phyloP scores from a whole-genome alignment of 2,797 vertebrate genomes.

The Babyrousa celebensis region DNA sequence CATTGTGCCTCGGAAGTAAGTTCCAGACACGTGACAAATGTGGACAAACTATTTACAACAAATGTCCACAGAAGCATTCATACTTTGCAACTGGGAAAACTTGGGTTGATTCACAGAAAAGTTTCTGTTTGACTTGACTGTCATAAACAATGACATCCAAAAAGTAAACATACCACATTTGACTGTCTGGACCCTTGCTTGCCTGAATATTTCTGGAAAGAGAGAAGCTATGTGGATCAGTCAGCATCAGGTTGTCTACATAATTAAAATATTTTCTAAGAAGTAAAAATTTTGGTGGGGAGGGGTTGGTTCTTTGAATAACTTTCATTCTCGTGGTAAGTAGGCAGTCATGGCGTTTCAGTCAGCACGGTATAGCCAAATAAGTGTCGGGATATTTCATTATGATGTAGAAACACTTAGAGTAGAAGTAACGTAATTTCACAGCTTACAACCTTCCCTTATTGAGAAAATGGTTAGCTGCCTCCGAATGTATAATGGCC shows the following conservation, averaged over 20 bases:
- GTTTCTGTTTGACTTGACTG: conserved; percentile 85
- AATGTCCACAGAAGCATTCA: conserved; percentile 62
- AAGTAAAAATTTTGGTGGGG: neutral
- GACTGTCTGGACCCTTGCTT: conserved; percentile 80
- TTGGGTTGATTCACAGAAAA: conserved; percentile 67
- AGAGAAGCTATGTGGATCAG: conserved; percentile 83
- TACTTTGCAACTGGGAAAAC: conserved; percentile 71
- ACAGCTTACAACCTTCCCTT: fast-evolving
- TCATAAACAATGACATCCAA: conserved; percentile 83
- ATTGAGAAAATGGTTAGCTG: neutral
- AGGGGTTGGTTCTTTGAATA: conserved; percentile 9
- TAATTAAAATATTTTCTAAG: conserved; percentile 73
- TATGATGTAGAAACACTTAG: fast-evolving
- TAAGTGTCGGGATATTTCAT: neutral
- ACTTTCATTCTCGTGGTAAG: neutral
- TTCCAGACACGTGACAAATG: conserved; percentile 68
- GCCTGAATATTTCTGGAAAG: conserved; percentile 77
- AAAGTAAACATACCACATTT: conserved; percentile 88
- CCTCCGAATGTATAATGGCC: neutral
- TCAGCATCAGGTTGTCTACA: conserved; percentile 63
- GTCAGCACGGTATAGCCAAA: neutral
- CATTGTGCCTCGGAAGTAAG: conserved; percentile 69
- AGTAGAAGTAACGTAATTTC: fast-evolving
- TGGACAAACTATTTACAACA: conserved; percentile 68
- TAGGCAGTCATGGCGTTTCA: neutral